These are phyloP conservation scores for Mormyrus proboscirostris DNA, from an alignment of 2,797 vertebrate species.

Conservation along the genomic window DNA sequence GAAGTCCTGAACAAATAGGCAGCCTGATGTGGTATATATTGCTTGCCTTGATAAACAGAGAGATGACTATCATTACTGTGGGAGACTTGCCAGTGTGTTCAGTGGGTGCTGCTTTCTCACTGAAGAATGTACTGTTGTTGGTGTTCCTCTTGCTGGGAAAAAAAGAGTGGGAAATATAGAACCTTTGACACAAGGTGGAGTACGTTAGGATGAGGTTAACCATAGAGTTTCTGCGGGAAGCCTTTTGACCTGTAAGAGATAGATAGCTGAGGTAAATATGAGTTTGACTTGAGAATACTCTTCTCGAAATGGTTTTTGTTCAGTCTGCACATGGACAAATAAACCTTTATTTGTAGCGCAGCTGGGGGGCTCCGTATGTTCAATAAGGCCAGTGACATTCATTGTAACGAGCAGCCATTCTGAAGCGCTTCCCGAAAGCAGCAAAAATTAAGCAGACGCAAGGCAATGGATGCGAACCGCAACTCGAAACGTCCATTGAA, in stretches of 20 bases:
- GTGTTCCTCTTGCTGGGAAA: not conserved
- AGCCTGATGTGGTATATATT: not conserved
- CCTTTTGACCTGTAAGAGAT: not conserved
- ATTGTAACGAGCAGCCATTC: not conserved
- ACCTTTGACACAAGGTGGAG: slow-evolving; percentile 26
- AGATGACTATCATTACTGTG: not conserved
- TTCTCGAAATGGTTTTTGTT: not conserved
- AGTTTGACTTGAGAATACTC: not conserved
- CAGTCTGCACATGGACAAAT: not conserved
- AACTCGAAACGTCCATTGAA: slow-evolving; percentile 8
- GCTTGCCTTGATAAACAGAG: slow-evolving; percentile 18
- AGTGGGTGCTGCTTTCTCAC: not conserved
- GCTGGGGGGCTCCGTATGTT: not conserved
- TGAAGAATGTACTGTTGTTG: slow-evolving; percentile 27
- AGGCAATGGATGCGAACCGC: slow-evolving; percentile 22
- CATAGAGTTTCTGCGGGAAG: not conserved
- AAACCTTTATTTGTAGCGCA: not conserved
- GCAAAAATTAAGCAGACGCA: not conserved
- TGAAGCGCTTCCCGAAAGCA: not conserved
- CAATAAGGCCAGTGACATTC: not conserved
- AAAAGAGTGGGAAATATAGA: slow-evolving; percentile 19
- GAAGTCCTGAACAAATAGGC: slow-evolving; percentile 23
- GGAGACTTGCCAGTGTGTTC: not conserved
- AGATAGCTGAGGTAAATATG: not conserved
- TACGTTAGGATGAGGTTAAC: not conserved